A percentile compares a stretch with the other conserved stretches of the same genome.
Evolutionary conservation across 92 coral and sea anemone genomes (phyloP).

Genomic region (Epizoanthus ramosus): DNA sequence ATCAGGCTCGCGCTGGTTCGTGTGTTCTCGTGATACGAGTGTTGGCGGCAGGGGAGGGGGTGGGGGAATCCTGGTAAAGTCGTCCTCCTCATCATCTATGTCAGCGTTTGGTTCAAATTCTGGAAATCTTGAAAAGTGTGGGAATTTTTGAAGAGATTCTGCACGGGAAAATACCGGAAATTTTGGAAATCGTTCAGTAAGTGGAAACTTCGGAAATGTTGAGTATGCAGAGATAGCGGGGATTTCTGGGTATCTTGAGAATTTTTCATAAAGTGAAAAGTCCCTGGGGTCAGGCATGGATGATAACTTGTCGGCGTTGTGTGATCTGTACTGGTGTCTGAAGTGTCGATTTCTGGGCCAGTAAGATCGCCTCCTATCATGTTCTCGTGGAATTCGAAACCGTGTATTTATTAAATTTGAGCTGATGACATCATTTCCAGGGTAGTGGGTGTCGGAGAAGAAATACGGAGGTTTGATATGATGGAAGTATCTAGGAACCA

Average conservation of each 20-base stretch:
- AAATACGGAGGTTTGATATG: not conserved
- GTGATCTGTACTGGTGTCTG: not conserved
- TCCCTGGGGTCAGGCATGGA: slow-evolving; percentile 3
- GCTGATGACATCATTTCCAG: not conserved
- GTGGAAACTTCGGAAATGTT: slow-evolving; percentile 25
- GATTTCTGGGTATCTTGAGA: slow-evolving; percentile 14
- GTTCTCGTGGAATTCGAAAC: not conserved
- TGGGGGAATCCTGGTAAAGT: not conserved
- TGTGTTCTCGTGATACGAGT: slow-evolving; percentile 37
- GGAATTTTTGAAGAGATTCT: not conserved
- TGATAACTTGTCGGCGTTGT: not conserved
- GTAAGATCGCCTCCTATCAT: too few species aligned
- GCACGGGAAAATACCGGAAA: slow-evolving; percentile 20
- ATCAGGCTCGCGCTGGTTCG: slow-evolving; percentile 28
- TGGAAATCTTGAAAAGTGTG: slow-evolving; percentile 11
- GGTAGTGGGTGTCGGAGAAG: not conserved
- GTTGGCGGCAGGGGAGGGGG: slow-evolving; percentile 37
- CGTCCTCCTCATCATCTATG: slow-evolving; percentile 17
- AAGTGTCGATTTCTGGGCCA: too few species aligned
- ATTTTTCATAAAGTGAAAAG: not conserved
- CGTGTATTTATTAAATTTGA: not conserved
- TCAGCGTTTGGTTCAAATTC: slow-evolving; percentile 2
- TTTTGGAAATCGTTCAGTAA: slow-evolving; percentile 8
- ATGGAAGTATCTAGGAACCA: slow-evolving; percentile 6
- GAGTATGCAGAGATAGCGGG: slow-evolving; percentile 26